These are phyloP conservation scores for Cosmorhoe ocellata DNA, from an alignment of 2,888 invertebrate species.

Conservation along the genomic window DNA sequence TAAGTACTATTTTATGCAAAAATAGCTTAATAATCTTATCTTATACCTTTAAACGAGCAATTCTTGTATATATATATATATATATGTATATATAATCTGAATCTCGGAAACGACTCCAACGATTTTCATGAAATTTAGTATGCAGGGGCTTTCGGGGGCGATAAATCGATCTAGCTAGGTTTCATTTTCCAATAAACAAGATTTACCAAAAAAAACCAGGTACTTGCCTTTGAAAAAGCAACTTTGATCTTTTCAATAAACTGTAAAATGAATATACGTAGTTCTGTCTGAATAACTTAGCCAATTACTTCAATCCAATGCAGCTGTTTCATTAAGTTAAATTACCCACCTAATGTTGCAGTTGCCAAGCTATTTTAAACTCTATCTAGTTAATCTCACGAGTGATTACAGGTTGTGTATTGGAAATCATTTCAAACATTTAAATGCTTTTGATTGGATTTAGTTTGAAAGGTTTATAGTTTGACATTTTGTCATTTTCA, in stretches of 20 bases:
- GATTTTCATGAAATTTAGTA: too few species aligned
- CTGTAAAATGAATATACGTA: slow-evolving; percentile 25
- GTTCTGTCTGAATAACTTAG: slow-evolving; percentile 19
- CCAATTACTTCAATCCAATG: slow-evolving; percentile 25
- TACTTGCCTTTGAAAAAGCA: too few species aligned
- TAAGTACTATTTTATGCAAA: too few species aligned
- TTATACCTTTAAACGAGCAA: too few species aligned
- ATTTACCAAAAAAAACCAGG: too few species aligned
- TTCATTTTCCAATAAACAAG: too few species aligned
- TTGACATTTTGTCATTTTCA: not conserved
- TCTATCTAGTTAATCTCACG: slow-evolving; percentile 1
- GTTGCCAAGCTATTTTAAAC: slow-evolving; percentile 11
- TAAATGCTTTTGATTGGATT: slow-evolving; percentile 8
- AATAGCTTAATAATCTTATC: too few species aligned
- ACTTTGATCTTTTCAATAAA: slow-evolving; percentile 3
- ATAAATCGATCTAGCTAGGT: too few species aligned
- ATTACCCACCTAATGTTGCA: slow-evolving; percentile 12
- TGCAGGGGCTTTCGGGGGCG: too few species aligned
- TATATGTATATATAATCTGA: too few species aligned
- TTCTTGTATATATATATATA: too few species aligned
- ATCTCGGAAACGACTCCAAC: too few species aligned
- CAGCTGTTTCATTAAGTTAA: slow-evolving; percentile 21
- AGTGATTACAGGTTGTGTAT: not conserved
- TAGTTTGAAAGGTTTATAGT: not conserved
- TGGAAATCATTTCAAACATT: slow-evolving; percentile 9